phyloP scores from a whole-genome alignment of 2,113 vertebrate genomes.

The Pavo muticus region DNA sequence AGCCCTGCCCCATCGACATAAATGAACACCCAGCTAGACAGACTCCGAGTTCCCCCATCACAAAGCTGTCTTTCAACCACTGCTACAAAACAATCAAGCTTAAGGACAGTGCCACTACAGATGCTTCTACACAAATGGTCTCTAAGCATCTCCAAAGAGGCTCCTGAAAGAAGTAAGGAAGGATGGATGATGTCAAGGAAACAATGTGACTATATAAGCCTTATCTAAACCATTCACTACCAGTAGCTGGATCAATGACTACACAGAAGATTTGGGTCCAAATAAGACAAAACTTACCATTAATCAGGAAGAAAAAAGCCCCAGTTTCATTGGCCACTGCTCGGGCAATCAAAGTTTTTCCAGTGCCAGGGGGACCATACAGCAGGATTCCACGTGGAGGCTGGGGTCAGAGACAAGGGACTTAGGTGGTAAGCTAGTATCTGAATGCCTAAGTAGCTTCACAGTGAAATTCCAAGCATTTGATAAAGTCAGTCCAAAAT shows the following conservation, averaged over 20 bases:
- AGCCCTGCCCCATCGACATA: background rate
- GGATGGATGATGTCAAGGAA: background rate
- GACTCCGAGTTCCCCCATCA: rapidly evolving
- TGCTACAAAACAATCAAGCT: background rate
- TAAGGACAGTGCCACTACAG: background rate
- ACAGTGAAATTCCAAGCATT: background rate
- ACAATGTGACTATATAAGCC: rapidly evolving
- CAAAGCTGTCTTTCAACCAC: background rate
- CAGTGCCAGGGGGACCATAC: constrained; percentile 97
- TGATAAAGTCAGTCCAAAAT: background rate
- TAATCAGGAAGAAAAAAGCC: constrained; percentile 98
- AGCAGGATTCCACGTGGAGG: constrained; percentile 97
- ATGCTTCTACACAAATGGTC: background rate
- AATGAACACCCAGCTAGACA: background rate
- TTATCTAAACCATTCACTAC: background rate
- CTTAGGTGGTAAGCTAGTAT: background rate
- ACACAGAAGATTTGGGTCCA: background rate
- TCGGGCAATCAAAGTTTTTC: constrained; percentile 97
- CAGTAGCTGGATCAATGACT: background rate
- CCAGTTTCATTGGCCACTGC: constrained; percentile 98
- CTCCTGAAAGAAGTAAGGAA: background rate
- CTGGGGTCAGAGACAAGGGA: constrained; percentile 71
- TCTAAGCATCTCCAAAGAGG: background rate
- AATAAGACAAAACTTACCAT: constrained; percentile 79
- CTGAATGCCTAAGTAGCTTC: background rate